Conservation (phyloP, 2,888 invertebrate genomes). For the Chirona hameri region DNA sequence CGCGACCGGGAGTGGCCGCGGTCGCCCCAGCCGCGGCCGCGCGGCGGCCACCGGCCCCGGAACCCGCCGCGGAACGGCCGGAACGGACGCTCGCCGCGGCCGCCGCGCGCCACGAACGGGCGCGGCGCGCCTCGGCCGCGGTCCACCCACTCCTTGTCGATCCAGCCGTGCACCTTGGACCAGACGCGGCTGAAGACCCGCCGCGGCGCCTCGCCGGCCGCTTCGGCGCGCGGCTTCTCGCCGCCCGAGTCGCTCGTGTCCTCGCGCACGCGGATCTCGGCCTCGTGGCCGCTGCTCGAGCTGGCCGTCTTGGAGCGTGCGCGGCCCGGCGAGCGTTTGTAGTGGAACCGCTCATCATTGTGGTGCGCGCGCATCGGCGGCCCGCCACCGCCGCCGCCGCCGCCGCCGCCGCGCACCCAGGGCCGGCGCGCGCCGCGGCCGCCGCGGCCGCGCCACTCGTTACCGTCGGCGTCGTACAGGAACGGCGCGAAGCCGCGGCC, state of each 20-base stretch:
- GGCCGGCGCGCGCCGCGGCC: conserved; percentile 6
- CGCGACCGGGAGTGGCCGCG: not conserved
- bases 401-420: not conserved
- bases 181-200: conserved; percentile 2
- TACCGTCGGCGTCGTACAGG: conserved; percentile 25
- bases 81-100: conserved; percentile 4
- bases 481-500: conserved; percentile 25
- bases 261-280: conserved; percentile 4
- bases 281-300: not conserved
- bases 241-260: conserved; percentile 14
- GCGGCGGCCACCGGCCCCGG: not conserved
- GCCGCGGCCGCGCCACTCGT: conserved; percentile 5
- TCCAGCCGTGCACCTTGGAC: not conserved
- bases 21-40: not conserved
- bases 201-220: not conserved
- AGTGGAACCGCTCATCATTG: not conserved
- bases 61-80: conserved; percentile 1
- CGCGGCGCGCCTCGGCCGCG: not conserved
- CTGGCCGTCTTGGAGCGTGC: not conserved
- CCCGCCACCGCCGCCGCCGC: not conserved
- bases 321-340: not conserved
- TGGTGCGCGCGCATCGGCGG: not conserved
- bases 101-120: not conserved
- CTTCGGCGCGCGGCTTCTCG: not conserved
- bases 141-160: not conserved